Conservation (phyloP, 2,113 vertebrate species). For the Cygnus atratus region DNA sequence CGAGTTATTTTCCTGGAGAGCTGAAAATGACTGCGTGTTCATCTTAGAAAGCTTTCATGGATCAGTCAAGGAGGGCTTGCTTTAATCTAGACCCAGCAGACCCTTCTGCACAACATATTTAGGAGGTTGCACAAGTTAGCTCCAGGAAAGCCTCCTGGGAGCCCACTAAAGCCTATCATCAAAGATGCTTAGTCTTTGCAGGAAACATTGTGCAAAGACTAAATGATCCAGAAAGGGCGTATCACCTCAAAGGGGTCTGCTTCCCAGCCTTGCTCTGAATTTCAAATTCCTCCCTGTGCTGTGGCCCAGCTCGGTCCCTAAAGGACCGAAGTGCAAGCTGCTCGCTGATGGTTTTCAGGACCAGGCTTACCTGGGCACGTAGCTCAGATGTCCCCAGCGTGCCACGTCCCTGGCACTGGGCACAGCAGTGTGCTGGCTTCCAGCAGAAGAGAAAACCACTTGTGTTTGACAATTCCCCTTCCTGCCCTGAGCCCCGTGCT, state of each 20-base stretch:
- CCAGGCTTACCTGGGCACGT: rapidly evolving
- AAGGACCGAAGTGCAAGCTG: background rate
- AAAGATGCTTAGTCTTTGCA: background rate
- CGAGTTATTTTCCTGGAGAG: background rate
- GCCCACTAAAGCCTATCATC: background rate
- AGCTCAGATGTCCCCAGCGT: rapidly evolving
- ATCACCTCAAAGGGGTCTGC: background rate
- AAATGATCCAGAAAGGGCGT: background rate
- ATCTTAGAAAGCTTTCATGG: background rate
- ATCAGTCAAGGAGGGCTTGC: background rate
- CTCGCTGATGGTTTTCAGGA: background rate
- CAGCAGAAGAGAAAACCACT: background rate
- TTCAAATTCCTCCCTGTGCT: background rate
- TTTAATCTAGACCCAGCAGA: background rate
- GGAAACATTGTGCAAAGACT: background rate
- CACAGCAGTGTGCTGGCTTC: no score
- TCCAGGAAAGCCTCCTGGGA: background rate
- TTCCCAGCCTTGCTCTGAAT: background rate
- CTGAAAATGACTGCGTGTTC: rapidly evolving
- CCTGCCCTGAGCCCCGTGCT: rapidly evolving
- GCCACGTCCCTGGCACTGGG: background rate
- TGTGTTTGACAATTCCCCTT: background rate
- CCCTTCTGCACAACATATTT: background rate
- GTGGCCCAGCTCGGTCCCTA: rapidly evolving
- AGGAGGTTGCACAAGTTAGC: background rate